Conservation (phyloP, 2,797 vertebrate genomes). For the Mareca penelope region DNA sequence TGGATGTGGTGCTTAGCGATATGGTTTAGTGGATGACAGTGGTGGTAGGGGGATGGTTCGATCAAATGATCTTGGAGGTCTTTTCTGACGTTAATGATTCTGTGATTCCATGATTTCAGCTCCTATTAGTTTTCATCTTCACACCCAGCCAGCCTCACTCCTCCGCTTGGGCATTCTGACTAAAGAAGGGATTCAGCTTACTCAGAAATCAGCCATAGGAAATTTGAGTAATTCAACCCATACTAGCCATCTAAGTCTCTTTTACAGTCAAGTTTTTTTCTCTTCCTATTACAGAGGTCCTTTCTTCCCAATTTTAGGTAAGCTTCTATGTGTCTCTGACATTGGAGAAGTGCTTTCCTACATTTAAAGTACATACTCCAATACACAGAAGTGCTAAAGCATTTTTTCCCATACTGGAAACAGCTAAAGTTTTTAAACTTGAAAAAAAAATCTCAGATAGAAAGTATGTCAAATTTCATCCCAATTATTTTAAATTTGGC, state of each 20-base stretch:
- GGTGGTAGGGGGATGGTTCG: too few relatives aligned
- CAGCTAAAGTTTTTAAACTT: not conserved
- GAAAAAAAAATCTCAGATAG: not conserved
- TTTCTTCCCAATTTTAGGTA: not conserved
- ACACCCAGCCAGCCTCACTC: not conserved
- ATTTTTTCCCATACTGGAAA: not conserved
- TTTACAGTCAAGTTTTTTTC: not conserved
- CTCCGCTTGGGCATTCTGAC: not conserved
- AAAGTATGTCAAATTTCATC: not conserved
- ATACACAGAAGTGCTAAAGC: not conserved
- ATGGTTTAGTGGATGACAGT: too few relatives aligned
- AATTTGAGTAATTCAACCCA: not conserved
- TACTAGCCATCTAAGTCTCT: not conserved
- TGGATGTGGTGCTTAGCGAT: too few relatives aligned
- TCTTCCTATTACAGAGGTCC: not conserved
- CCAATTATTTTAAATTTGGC: not conserved
- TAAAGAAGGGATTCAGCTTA: not conserved
- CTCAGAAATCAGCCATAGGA: not conserved
- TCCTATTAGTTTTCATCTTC: not conserved
- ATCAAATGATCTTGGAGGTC: too few relatives aligned
- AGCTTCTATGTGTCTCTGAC: not conserved
- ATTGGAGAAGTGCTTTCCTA: not conserved
- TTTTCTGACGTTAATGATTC: too few relatives aligned
- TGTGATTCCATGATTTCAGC: not conserved
- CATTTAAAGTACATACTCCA: not conserved